Evolutionary conservation across 2,113 vertebrate species (phyloP).

Genomic region (Clarias magur): DNA sequence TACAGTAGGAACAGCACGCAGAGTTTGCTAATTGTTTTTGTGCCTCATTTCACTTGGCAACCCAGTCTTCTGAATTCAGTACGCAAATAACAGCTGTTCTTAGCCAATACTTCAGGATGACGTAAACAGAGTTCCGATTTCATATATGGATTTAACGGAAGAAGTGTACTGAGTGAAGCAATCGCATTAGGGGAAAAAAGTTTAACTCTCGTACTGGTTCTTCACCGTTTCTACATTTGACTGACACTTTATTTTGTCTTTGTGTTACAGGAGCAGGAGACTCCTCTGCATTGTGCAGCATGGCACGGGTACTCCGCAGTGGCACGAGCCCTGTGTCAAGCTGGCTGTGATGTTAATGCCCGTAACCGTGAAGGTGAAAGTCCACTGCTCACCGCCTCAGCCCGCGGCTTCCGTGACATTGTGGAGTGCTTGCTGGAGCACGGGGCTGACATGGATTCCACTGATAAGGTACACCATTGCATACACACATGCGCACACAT

Average conservation of each 20-base stretch:
- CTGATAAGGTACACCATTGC: constrained; percentile 82
- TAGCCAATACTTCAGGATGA: background rate
- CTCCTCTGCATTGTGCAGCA: constrained; percentile 91
- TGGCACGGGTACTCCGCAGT: constrained; percentile 95
- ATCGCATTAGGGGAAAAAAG: background rate
- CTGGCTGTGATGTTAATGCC: constrained; percentile 82
- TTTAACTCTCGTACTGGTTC: background rate
- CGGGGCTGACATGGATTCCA: constrained; percentile 80
- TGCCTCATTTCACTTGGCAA: constrained; percentile 6
- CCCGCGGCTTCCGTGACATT: constrained; percentile 92
- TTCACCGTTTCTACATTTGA: background rate
- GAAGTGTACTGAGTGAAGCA: background rate
- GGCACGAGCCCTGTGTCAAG: constrained; percentile 84
- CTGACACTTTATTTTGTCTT: background rate
- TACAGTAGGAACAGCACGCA: background rate
- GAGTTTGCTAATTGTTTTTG: background rate
- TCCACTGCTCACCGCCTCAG: constrained; percentile 88
- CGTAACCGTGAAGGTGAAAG: constrained; percentile 93
- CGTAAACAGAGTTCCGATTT: background rate
- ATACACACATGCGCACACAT: background rate
- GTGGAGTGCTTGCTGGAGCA: constrained; percentile 90
- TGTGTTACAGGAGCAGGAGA: constrained; percentile 88
- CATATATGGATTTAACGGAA: background rate
- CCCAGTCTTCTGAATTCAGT: background rate
- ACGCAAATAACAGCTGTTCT: background rate